Percentiles rank a stretch among this genome's conserved stretches.
Conservation (phyloP, 2,113 vertebrate genomes). For the Glaucidium brasilianum region DNA sequence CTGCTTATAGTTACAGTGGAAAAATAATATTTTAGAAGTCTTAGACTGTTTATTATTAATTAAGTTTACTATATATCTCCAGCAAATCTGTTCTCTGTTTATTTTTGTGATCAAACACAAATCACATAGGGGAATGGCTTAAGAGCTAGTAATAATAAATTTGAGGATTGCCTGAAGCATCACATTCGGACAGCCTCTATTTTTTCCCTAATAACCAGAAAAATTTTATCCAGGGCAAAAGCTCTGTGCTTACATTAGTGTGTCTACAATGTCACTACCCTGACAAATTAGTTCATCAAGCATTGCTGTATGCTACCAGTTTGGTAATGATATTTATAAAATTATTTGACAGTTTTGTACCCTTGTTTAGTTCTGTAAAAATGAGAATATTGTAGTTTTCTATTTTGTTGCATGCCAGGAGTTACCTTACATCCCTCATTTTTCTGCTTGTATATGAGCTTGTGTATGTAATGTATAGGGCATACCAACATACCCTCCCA, state of each 20-base stretch:
- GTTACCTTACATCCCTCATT: not conserved
- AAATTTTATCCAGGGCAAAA: not conserved
- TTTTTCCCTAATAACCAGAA: constrained; percentile 29
- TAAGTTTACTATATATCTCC: not conserved
- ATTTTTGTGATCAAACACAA: constrained; percentile 13
- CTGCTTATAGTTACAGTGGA: not conserved
- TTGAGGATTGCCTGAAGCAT: not conserved
- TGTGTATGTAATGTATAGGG: not conserved
- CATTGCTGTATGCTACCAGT: not conserved
- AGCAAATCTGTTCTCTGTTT: not conserved
- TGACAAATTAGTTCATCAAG: constrained; percentile 8
- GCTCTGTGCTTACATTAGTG: not conserved
- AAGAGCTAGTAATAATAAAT: constrained; percentile 20
- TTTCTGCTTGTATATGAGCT: not conserved
- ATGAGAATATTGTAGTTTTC: not conserved
- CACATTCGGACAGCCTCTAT: not conserved
- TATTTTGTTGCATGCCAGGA: not conserved
- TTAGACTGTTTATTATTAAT: not conserved
- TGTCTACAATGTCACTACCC: not conserved
- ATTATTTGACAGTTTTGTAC: not conserved
- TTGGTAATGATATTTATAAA: not conserved
- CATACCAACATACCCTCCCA: not conserved
- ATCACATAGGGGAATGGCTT: not conserved
- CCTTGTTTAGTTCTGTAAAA: not conserved
- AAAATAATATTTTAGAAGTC: not conserved